Conservation (phyloP, 2,797 vertebrate species). For the Sciurus vulgaris region DNA sequence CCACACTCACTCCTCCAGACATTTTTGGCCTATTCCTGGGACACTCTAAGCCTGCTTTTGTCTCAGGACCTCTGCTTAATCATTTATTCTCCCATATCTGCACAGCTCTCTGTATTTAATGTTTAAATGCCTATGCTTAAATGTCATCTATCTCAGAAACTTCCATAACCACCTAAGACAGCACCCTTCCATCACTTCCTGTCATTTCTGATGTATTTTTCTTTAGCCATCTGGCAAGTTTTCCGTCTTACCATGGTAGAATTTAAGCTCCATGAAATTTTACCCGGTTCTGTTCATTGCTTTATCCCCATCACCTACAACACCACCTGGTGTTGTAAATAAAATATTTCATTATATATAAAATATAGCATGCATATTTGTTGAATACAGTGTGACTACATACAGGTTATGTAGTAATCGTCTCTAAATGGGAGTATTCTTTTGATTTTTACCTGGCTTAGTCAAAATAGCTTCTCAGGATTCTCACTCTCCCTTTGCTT, state of each 20-base stretch:
- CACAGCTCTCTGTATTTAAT: not conserved
- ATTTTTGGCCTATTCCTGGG: not conserved
- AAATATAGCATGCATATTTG: not conserved
- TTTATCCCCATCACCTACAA: not conserved
- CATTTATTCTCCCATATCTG: constrained; percentile 1
- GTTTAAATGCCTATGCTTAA: constrained; percentile 20
- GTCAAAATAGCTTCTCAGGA: constrained; percentile 2
- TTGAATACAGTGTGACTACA: constrained; percentile 21
- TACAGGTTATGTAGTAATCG: not conserved
- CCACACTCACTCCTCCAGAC: not conserved
- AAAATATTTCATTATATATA: too few relatives aligned
- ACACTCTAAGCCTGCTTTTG: not conserved
- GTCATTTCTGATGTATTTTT: constrained; percentile 4
- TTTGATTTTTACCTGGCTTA: not conserved
- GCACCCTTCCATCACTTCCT: not conserved
- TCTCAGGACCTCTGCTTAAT: not conserved
- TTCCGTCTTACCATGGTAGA: constrained; percentile 2
- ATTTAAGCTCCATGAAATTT: constrained; percentile 11
- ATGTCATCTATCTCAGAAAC: not conserved
- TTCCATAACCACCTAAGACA: not conserved
- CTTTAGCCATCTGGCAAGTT: constrained; percentile 38
- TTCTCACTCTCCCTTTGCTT: constrained; percentile 4
- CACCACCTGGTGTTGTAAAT: not conserved
- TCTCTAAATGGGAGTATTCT: not conserved
- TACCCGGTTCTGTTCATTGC: constrained; percentile 1